Base-by-base conservation (phyloP, 2,888 invertebrate genomes). In the Scrobipalpa costella region DNA sequence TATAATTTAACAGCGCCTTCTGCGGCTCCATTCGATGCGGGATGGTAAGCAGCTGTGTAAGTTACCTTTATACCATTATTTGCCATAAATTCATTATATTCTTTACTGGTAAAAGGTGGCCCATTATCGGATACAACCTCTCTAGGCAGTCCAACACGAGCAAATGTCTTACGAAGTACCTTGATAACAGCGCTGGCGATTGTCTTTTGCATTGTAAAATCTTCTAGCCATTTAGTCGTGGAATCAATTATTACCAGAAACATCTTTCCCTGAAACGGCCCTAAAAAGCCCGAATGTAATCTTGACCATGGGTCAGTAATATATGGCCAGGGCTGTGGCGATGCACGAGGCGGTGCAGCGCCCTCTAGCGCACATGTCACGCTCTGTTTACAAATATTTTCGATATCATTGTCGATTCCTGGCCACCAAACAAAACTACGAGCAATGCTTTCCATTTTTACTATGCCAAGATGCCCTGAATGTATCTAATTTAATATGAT, bases 41-140 rank as follows among this genome's bases (percentile, higher is more conserved):
- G n/a, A n/a, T n/a, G n/a, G n/a, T n/a, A n/a, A n/a, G n/a, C n/a
- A n/a, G n/a, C n/a, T n/a, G n/a, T n/a, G n/a, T n/a, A n/a, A n/a
- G n/a, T n/a, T n/a, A n/a, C n/a, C 15, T 36, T n/a, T 15, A 57
- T 9, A 8, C 61, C 61, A 36, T 61, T 61, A 0, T 6, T 49
- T 33, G 7, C 8, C 38, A 55, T 50, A 11, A 61, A 61, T 8
- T 50, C 9, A 1, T 15, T 36, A 50, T 17, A 61, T 34, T 61
- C 50, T 1, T n/a, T 36, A 15, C 61, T 61, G 1, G 34, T n/a
- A 34, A 61, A 61, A 11, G 61, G 61, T 6, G 61, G 61, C 1
- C 62, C 55, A 3, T 62, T 36, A 17, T 62, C 62, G 1, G 52
- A 52, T 5, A 62, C 62, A n/a, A 62, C 13, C 40, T 62, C 52